Percentiles rank a stretch among this genome's conserved stretches.
These are phyloP conservation scores for Dicentrarchus labrax DNA, from an alignment of 2,113 vertebrate species.

Conservation along the genomic window DNA sequence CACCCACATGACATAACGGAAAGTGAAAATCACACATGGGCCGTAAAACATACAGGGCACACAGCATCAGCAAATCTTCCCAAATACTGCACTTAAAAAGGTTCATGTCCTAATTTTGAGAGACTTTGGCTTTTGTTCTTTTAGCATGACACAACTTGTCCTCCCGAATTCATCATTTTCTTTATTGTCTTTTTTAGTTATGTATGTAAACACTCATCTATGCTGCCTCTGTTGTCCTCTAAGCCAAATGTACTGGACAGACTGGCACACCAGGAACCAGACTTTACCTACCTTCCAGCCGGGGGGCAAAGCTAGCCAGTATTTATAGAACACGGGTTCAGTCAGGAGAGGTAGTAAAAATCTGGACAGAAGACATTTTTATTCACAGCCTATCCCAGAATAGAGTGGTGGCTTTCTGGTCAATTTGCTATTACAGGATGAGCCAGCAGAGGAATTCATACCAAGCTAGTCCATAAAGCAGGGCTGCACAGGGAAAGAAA, in stretches of 20 bases:
- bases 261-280: conserved; percentile 45
- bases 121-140: conserved; percentile 10
- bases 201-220: neutral
- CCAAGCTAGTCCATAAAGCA: conserved; percentile 68
- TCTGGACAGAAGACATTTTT: conserved; percentile 69
- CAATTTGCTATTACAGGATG: conserved; percentile 78
- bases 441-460: conserved; percentile 77
- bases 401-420: conserved; percentile 77
- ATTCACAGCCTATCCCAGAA: conserved; percentile 77
- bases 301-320: conserved; percentile 42
- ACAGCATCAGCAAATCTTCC: conserved; percentile 13
- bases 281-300: conserved; percentile 41
- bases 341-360: conserved; percentile 56
- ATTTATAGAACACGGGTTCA: conserved; percentile 55
- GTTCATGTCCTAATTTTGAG: neutral
- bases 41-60: conserved; percentile 50
- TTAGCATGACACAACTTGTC: conserved; percentile 1
- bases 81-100: conserved; percentile 1
- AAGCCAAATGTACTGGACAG: conserved; percentile 24
- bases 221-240: neutral
- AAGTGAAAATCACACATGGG: conserved; percentile 54
- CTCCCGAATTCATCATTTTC: conserved; percentile 20
- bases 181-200: neutral
- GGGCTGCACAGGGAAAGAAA: conserved; percentile 64
- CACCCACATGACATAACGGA: conserved; percentile 69